These are phyloP conservation scores for Drosophila heteroneura DNA, from an alignment of 2,888 invertebrate species.

Conservation along the genomic window DNA sequence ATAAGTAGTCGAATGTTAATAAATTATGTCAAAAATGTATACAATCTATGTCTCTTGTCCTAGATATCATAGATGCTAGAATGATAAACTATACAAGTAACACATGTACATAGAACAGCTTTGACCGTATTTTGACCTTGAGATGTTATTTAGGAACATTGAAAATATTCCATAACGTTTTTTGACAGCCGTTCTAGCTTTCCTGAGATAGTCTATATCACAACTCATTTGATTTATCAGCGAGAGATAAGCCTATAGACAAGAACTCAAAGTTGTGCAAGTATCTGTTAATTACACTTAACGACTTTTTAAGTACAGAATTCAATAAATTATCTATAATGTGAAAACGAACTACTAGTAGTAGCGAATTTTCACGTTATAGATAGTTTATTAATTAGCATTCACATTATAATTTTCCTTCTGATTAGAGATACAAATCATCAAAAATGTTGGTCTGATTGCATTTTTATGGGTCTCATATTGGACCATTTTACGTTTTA, in stretches of 20 bases:
- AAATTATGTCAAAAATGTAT: too few relatives aligned
- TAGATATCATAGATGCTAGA: neutral
- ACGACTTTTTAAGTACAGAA: conserved; percentile 9
- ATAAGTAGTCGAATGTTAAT: too few relatives aligned
- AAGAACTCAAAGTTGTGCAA: neutral
- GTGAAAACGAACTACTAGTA: neutral
- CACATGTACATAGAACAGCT: too few relatives aligned
- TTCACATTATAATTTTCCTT: neutral
- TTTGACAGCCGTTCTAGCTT: neutral
- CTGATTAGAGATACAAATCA: neutral
- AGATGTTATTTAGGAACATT: too few relatives aligned
- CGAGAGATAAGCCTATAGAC: neutral
- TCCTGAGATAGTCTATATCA: neutral
- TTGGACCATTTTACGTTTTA: neutral
- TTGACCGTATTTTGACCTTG: too few relatives aligned
- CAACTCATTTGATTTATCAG: neutral
- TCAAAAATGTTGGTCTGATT: neutral
- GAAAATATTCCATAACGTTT: neutral
- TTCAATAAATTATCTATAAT: conserved; percentile 1
- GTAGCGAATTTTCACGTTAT: neutral
- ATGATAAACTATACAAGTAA: too few relatives aligned
- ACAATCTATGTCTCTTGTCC: too few relatives aligned
- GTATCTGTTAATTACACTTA: conserved; percentile 2
- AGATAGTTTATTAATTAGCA: neutral
- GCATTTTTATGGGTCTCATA: neutral